Percentiles rank a stretch among this genome's conserved stretches.
phyloP scores from a whole-genome alignment of 2,797 vertebrate species.

The Acrossocheilus wenchowensis region DNA sequence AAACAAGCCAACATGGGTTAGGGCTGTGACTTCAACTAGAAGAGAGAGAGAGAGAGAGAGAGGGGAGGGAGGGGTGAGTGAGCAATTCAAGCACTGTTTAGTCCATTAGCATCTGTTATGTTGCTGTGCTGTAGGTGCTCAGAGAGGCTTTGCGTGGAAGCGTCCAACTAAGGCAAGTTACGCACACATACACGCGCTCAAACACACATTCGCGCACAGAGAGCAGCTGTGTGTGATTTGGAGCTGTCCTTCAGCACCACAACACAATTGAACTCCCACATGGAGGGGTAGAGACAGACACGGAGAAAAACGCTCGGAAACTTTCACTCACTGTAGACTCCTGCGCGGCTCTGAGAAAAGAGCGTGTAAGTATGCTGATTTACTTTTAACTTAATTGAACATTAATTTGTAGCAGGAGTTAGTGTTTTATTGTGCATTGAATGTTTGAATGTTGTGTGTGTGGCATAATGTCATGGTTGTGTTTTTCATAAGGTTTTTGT shows the following conservation, averaged over 20 bases:
- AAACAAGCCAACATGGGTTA: slow-evolving; percentile 29
- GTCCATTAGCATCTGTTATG: slow-evolving; percentile 61
- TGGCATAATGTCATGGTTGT: background rate
- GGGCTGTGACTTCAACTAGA: slow-evolving; percentile 44
- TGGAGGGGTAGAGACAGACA: slow-evolving; percentile 42
- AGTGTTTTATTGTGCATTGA: background rate
- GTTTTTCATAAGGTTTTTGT: background rate
- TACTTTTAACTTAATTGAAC: background rate
- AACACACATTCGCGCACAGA: background rate
- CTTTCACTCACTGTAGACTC: slow-evolving; percentile 2
- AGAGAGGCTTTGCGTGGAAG: slow-evolving; percentile 49
- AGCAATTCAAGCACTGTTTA: slow-evolving; percentile 37
- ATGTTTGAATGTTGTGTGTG: background rate
- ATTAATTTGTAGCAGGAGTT: background rate
- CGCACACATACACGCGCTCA: background rate
- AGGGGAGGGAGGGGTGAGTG: slow-evolving; percentile 24
- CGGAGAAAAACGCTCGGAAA: background rate
- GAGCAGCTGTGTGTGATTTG: slow-evolving; percentile 48
- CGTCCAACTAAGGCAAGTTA: slow-evolving; percentile 5
- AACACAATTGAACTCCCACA: slow-evolving; percentile 52
- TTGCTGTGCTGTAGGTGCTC: slow-evolving; percentile 51
- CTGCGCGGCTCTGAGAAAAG: slow-evolving; percentile 25
- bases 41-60: background rate
- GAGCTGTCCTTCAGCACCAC: slow-evolving; percentile 63
- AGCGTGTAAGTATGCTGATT: slow-evolving; percentile 52